Evolutionary conservation across 2,113 vertebrate species (phyloP).

Genomic region (Daboia siamensis): DNA sequence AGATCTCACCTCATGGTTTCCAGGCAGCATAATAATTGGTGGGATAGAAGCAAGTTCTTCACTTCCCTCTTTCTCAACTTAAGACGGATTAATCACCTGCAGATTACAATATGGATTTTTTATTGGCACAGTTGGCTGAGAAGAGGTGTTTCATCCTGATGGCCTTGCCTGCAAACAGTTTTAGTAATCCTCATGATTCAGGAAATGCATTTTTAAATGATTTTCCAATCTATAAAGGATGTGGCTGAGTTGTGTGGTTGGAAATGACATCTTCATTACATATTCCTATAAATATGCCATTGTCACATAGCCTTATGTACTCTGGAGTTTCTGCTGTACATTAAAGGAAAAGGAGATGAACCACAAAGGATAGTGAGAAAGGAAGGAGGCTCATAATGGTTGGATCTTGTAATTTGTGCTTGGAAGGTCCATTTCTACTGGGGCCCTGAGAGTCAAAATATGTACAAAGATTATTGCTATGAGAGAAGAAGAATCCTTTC

Average conservation of each 20-base stretch:
- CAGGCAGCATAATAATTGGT: conserved; percentile 4
- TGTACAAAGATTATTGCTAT: not conserved
- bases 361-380: not conserved
- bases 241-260: not conserved
- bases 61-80: not conserved
- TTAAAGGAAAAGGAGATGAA: not conserved
- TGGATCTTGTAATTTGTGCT: not conserved
- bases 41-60: not conserved
- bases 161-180: not conserved
- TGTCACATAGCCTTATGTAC: not conserved
- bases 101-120: conserved; percentile 10
- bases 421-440: not conserved
- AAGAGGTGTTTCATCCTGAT: not conserved
- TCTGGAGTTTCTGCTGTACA: not conserved
- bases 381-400: not conserved
- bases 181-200: conserved; percentile 3
- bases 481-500: not conserved
- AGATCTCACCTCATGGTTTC: not conserved
- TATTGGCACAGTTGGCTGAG: not conserved
- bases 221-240: conserved; percentile 12
- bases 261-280: conserved; percentile 3
- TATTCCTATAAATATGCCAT: not conserved
- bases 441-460: not conserved
- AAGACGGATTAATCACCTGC: not conserved
- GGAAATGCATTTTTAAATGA: conserved; percentile 10